Evolutionary conservation across 2,888 invertebrate genomes (phyloP).

Genomic region (Resseliella maxima): DNA sequence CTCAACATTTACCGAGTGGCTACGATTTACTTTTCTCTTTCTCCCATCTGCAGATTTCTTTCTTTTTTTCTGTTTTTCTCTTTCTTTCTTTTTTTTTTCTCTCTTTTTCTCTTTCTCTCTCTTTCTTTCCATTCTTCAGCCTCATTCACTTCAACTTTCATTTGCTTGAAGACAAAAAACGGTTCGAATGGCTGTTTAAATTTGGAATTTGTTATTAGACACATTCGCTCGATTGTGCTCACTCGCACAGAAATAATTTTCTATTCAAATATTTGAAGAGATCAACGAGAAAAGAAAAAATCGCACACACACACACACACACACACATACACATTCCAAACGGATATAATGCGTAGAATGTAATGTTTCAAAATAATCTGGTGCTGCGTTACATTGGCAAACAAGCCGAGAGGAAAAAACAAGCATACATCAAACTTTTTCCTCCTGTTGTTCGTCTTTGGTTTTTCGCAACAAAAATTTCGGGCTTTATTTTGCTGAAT

Average conservation of each 20-base stretch:
- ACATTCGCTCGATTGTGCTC: constrained; percentile 48
- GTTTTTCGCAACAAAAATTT: neutral
- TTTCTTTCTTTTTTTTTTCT: neutral
- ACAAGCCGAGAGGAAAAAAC: neutral
- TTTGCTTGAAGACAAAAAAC: neutral
- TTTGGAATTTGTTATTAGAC: constrained; percentile 50
- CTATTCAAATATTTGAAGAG: constrained; percentile 51
- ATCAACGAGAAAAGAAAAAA: neutral
- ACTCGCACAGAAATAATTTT: constrained; percentile 25
- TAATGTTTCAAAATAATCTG: constrained; percentile 45
- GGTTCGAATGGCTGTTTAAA: neutral
- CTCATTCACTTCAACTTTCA: neutral
- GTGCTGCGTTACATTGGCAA: constrained; percentile 27
- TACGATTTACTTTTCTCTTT: neutral
- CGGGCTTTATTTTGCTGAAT: constrained; percentile 11
- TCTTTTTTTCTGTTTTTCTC: neutral
- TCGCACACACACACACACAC: neutral
- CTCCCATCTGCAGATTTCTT: neutral
- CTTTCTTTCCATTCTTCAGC: neutral
- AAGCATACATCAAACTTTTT: constrained; percentile 44
- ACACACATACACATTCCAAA: neutral
- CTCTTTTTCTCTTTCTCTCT: neutral
- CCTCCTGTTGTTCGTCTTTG: neutral
- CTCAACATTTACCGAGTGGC: neutral
- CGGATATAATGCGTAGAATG: constrained; percentile 26